These are phyloP conservation scores for Calliphora vicina DNA, from an alignment of 1,140 invertebrate species.

Conservation along the genomic window DNA sequence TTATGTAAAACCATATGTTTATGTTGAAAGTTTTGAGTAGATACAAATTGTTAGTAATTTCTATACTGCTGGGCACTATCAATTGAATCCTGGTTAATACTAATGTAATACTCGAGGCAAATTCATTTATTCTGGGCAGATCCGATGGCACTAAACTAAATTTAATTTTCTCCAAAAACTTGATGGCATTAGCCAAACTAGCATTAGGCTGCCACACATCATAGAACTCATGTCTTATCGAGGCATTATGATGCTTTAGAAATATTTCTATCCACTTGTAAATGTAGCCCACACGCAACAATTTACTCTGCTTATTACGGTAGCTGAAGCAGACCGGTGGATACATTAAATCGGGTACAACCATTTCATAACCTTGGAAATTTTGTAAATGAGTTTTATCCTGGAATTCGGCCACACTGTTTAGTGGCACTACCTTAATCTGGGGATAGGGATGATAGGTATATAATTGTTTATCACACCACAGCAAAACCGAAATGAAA, in stretches of 20 bases:
- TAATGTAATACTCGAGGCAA: not conserved
- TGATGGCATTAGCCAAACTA: not conserved
- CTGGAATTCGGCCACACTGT: not conserved
- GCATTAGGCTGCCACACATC: not conserved
- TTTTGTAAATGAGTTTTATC: not conserved
- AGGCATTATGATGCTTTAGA: not conserved
- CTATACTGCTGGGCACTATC: not conserved
- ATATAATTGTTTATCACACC: not conserved
- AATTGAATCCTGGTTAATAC: not conserved
- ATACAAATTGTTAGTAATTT: not conserved
- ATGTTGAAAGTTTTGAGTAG: not conserved
- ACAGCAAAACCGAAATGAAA: not conserved
- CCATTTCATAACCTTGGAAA: not conserved
- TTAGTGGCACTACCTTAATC: not conserved
- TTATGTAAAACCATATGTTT: not conserved
- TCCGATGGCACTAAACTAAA: not conserved
- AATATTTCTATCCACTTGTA: not conserved
- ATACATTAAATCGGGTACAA: not conserved
- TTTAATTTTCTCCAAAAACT: not conserved
- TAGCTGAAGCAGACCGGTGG: conserved; percentile 3
- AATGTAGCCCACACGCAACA: not conserved
- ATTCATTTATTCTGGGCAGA: not conserved
- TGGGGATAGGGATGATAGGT: conserved; percentile 1
- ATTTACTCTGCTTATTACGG: not conserved
- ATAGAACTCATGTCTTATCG: too few species aligned